phyloP scores from a whole-genome alignment of 2,888 invertebrate genomes.

The Sturmia bella region DNA sequence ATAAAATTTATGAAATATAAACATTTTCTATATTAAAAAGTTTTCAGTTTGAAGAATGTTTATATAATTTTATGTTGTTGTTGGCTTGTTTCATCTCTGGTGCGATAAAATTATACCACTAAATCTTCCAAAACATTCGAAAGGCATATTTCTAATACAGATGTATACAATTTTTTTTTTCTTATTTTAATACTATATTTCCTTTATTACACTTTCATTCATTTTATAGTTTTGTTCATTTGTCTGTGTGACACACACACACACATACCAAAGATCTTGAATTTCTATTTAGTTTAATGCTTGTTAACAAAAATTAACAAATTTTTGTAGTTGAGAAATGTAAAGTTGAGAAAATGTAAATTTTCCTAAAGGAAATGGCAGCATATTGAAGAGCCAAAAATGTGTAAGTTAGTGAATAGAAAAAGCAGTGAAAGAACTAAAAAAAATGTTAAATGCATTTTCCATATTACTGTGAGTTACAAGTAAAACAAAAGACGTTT shows the following conservation, averaged over 20 bases:
- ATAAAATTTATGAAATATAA: conserved; percentile 61
- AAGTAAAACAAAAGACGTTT: too few relatives aligned
- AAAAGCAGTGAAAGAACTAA: neutral
- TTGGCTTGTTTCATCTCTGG: neutral
- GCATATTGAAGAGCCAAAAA: conserved; percentile 28
- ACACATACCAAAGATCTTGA: too few relatives aligned
- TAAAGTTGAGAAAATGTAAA: conserved; percentile 7
- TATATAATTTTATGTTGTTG: conserved; percentile 1
- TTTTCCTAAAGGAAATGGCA: conserved; percentile 52
- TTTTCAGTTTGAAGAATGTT: conserved; percentile 48
- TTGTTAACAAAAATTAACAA: too few relatives aligned
- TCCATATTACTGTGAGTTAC: too few relatives aligned
- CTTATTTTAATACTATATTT: too few relatives aligned
- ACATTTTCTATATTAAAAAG: conserved; percentile 59
- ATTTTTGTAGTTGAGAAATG: too few relatives aligned
- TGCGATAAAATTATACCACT: conserved; percentile 36
- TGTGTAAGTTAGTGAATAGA: neutral
- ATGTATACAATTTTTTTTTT: neutral
- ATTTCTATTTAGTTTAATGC: too few relatives aligned
- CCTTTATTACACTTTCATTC: neutral
- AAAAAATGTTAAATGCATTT: too few relatives aligned
- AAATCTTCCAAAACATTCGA: conserved; percentile 12
- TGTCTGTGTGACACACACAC: too few relatives aligned
- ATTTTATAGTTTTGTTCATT: too few relatives aligned
- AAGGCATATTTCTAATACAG: neutral